Percentiles rank a stretch among this genome's conserved stretches.
These are phyloP conservation scores for Drosophila melanogaster DNA, from an alignment of 1,140 invertebrate species.

Conservation along the genomic window Release_6_plus_ISO1_MT NT_033777.3:10972501-10973000, in stretches of 20 bases:
- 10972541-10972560: conserved; percentile 32
- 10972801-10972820: conserved; percentile 45
- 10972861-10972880: conserved; percentile 10
- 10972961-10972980: conserved; percentile 78
- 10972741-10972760: conserved; percentile 46
- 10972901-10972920: conserved; percentile 82
- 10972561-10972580: conserved; percentile 13
- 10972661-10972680: no score
- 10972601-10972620: neutral
- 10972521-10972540: conserved; percentile 43
- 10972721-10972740: conserved; percentile 37
- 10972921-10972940: conserved; percentile 83
- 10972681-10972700: conserved; percentile 10
- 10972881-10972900: conserved; percentile 52
- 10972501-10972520: conserved; percentile 27
- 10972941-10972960: conserved; percentile 75
- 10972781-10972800: conserved; percentile 53
- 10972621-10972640: conserved; percentile 10
- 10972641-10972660: conserved; percentile 35
- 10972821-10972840: conserved; percentile 27
- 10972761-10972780: conserved; percentile 74
- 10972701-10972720: conserved; percentile 34
- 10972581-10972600: conserved; percentile 38
- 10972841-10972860: conserved; percentile 19
- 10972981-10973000: conserved; percentile 23